Conservation (phyloP, 2,113 vertebrate species). For the Axis porcinus region DNA sequence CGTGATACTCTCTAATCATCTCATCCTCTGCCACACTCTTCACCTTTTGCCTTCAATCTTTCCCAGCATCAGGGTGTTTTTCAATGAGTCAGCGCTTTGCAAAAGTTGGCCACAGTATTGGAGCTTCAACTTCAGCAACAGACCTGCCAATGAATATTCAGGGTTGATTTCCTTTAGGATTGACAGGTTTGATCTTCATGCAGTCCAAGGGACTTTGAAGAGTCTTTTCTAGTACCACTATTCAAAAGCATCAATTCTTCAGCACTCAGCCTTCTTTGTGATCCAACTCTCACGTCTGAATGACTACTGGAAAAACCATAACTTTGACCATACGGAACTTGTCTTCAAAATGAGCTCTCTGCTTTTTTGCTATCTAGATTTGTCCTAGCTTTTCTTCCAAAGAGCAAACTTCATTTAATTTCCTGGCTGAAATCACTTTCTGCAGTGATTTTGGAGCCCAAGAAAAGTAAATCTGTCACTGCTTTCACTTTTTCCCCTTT, state of each 20-base stretch:
- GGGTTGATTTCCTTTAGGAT: background rate
- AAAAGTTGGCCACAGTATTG: background rate
- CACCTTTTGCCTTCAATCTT: background rate
- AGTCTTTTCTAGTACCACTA: background rate
- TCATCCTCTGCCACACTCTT: background rate
- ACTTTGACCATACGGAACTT: background rate
- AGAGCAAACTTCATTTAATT: background rate
- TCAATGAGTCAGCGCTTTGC: background rate
- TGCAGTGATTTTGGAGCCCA: background rate
- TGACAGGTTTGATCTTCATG: background rate
- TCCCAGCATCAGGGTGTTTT: background rate
- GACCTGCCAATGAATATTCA: background rate
- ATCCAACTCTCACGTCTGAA: background rate
- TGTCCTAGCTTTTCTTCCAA: background rate
- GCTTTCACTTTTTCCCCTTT: background rate
- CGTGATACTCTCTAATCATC: background rate
- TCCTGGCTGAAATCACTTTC: background rate
- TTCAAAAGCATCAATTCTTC: background rate
- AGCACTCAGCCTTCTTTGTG: background rate
- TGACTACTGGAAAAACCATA: background rate
- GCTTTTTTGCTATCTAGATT: background rate
- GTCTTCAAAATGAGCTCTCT: background rate
- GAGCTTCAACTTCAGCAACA: background rate
- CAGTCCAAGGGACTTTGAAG: background rate
- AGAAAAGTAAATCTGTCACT: background rate